A percentile compares a stretch with the other conserved stretches of the same genome.
These are phyloP conservation scores for Budorcas taxicolor DNA, from an alignment of 2,113 vertebrate species.

Conservation along the genomic window DNA sequence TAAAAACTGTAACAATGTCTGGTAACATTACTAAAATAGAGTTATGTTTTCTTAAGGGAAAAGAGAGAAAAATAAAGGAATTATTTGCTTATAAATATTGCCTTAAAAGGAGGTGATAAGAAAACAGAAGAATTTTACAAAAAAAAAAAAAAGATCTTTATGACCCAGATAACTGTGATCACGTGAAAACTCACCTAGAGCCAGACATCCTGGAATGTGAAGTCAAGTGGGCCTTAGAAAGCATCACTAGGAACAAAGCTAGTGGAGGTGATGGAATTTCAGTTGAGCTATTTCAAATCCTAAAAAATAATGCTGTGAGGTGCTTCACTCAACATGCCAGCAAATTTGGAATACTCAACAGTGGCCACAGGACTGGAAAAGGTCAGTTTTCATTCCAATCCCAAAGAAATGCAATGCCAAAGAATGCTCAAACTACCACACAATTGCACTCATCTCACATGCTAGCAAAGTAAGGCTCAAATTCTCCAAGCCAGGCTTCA, in stretches of 20 bases:
- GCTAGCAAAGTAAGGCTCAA: neutral
- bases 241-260: neutral
- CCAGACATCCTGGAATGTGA: neutral
- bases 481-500: neutral
- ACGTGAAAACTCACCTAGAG: too few species aligned
- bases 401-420: neutral
- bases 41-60: neutral
- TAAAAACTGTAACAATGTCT: neutral
- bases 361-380: neutral
- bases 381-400: neutral
- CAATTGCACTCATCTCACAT: neutral
- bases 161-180: neutral
- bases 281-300: neutral
- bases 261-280: neutral
- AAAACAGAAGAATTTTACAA: neutral
- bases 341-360: neutral
- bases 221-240: neutral
- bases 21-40: neutral
- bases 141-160: neutral
- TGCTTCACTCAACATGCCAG: neutral
- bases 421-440: neutral
- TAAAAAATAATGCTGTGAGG: neutral
- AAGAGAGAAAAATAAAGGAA: neutral
- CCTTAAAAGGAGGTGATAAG: neutral
- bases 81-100: neutral